These are phyloP conservation scores for Eleutherodactylus coqui DNA, from an alignment of 2,797 vertebrate genomes.

Conservation along the genomic window DNA sequence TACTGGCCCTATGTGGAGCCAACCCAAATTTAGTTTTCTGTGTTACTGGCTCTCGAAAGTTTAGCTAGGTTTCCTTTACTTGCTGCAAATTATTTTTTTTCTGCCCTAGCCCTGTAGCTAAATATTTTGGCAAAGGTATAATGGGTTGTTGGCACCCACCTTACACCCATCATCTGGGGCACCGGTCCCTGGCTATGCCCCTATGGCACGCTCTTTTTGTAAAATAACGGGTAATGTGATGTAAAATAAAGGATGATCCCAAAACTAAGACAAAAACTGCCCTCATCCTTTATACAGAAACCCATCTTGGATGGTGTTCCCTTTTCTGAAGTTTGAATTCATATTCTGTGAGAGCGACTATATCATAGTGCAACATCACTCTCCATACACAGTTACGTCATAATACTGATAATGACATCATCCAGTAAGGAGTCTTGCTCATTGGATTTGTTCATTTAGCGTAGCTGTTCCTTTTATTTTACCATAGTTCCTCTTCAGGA, in stretches of 20 bases:
- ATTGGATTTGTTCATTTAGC: neutral
- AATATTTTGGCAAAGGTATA: neutral
- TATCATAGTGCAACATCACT: neutral
- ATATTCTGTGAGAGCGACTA: neutral
- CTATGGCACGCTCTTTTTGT: no score
- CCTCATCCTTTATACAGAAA: neutral
- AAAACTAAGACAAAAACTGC: neutral
- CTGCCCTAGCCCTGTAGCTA: neutral
- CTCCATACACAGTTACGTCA: neutral
- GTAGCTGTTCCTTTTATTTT: neutral
- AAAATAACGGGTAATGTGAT: no score
- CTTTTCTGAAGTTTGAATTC: neutral
- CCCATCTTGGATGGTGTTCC: neutral
- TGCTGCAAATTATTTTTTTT: no score
- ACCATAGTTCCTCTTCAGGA: neutral
- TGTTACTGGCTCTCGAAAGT: no score
- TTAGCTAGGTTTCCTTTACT: no score
- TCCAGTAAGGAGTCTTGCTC: neutral
- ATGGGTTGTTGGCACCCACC: no score
- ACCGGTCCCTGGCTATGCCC: no score
- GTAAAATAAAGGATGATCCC: no score
- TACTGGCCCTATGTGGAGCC: neutral
- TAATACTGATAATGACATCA: constrained; percentile 11
- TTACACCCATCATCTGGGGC: no score
- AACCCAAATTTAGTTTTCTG: neutral